Conservation (phyloP, 1,140 invertebrate genomes). For the Diachasma alloeum region DNA sequence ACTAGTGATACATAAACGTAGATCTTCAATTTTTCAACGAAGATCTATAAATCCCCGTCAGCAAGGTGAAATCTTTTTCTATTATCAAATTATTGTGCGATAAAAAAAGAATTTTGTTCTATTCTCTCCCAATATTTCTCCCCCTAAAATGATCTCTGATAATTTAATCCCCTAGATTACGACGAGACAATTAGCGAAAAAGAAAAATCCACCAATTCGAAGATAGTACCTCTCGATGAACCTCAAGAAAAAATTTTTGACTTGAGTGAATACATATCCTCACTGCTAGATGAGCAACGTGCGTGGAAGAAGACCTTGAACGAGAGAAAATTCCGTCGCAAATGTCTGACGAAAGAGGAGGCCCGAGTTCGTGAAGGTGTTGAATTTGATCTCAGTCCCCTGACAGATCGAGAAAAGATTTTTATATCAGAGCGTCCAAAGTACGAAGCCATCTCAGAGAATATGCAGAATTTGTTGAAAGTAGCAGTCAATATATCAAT, state of each 20-base stretch:
- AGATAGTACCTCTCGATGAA: neutral
- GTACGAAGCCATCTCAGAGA: constrained; percentile 45
- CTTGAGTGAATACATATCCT: constrained; percentile 43
- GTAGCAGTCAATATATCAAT: constrained; percentile 24
- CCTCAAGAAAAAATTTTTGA: constrained; percentile 34
- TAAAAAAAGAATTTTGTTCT: neutral
- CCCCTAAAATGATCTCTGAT: neutral
- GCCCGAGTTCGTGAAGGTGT: constrained; percentile 15
- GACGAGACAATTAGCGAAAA: neutral
- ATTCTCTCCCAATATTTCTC: too few species aligned
- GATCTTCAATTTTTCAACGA: constrained; percentile 44
- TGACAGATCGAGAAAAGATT: constrained; percentile 41
- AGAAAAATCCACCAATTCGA: neutral
- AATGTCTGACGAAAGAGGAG: constrained; percentile 36
- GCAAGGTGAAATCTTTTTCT: neutral
- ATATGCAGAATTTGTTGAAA: constrained; percentile 37
- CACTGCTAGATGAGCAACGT: constrained; percentile 43
- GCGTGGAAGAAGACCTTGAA: constrained; percentile 42
- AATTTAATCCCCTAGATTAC: neutral
- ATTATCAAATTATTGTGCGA: neutral
- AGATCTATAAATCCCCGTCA: neutral
- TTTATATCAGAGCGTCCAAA: constrained; percentile 44
- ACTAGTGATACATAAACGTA: constrained; percentile 35
- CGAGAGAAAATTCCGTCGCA: constrained; percentile 37
- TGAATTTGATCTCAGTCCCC: constrained; percentile 35